A percentile compares a stretch with the other conserved stretches of the same genome.
Conservation (phyloP, 2,113 vertebrate species). For the Percopsis transmontana region DNA sequence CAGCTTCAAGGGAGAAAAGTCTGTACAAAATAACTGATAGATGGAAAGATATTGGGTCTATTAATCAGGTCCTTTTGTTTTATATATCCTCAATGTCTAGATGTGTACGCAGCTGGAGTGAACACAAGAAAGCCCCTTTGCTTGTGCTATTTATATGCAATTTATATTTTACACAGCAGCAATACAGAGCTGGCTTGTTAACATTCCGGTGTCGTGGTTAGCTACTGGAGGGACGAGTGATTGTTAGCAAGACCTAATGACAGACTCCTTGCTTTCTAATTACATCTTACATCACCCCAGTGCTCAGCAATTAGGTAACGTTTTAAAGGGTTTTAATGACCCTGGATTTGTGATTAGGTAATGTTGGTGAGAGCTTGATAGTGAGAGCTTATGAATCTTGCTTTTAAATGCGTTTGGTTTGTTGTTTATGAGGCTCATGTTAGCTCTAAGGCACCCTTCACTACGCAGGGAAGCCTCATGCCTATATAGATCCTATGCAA, state of each 20-base stretch:
- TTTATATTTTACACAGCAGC: conserved; percentile 32
- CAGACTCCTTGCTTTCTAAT: conserved; percentile 54
- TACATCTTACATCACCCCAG: conserved; percentile 58
- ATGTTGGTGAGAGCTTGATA: conserved; percentile 44
- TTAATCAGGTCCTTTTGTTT: too few species aligned
- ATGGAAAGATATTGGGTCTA: too few species aligned
- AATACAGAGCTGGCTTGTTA: conserved; percentile 42
- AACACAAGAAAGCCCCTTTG: conserved; percentile 2
- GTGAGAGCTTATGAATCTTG: conserved; percentile 32
- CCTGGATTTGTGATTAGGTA: conserved; percentile 61
- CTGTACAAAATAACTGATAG: too few species aligned
- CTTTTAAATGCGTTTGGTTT: conserved; percentile 53
- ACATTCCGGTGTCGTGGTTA: conserved; percentile 55
- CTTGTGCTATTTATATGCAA: conserved; percentile 11
- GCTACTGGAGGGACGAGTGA: conserved; percentile 46
- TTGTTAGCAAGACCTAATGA: conserved; percentile 49
- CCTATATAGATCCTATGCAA: conserved; percentile 29
- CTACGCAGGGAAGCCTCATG: conserved; percentile 10
- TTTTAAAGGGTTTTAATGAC: conserved; percentile 62
- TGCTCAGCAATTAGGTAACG: conserved; percentile 52
- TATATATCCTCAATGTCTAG: too few species aligned
- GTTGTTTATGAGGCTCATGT: conserved; percentile 42
- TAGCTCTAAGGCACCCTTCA: conserved; percentile 11
- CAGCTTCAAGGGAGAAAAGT: too few species aligned
- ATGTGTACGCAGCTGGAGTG: background rate